Conservation (phyloP, 1,140 invertebrate species). For the Nasonia longicornis region DNA sequence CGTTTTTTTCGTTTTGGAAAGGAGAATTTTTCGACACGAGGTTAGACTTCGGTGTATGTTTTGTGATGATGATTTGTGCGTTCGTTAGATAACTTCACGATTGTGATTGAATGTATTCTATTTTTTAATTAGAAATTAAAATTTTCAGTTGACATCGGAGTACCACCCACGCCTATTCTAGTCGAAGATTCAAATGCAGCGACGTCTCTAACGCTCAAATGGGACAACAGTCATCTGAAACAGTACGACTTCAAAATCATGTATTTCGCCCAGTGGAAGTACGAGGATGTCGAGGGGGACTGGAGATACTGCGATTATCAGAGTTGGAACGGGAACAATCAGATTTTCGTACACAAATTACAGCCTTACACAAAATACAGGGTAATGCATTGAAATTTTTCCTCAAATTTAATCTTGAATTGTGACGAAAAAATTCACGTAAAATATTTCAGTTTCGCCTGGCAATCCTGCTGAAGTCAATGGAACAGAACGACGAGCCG, state of each 20-base stretch:
- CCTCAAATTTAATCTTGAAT: not conserved
- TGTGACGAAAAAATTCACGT: not conserved
- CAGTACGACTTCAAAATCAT: slow-evolving; percentile 66
- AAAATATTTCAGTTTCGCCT: slow-evolving; percentile 81
- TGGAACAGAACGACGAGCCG: slow-evolving; percentile 75
- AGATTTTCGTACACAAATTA: slow-evolving; percentile 80
- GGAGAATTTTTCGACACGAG: not conserved
- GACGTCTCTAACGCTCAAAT: slow-evolving; percentile 83
- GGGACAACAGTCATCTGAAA: slow-evolving; percentile 73
- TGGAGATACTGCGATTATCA: slow-evolving; percentile 83
- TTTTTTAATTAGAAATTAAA: not conserved
- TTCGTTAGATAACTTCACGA: not conserved
- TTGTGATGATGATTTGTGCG: not conserved
- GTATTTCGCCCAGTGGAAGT: slow-evolving; percentile 82
- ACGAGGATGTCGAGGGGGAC: slow-evolving; percentile 75
- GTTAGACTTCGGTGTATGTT: not conserved
- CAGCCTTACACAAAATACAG: slow-evolving; percentile 90
- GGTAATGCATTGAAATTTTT: slow-evolving; percentile 67
- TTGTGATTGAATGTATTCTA: slow-evolving; percentile 23
- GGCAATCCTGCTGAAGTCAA: slow-evolving; percentile 74
- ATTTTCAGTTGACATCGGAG: slow-evolving; percentile 75
- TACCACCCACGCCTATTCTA: slow-evolving; percentile 79
- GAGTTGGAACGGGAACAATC: slow-evolving; percentile 75
- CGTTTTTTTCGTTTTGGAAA: too few relatives aligned
- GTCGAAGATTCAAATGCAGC: slow-evolving; percentile 81